Evolutionary conservation across 2,888 invertebrate species (phyloP), one percentile per base, ranked within the genome.

Genomic region (Pandemis cinnamomeana): DNA sequence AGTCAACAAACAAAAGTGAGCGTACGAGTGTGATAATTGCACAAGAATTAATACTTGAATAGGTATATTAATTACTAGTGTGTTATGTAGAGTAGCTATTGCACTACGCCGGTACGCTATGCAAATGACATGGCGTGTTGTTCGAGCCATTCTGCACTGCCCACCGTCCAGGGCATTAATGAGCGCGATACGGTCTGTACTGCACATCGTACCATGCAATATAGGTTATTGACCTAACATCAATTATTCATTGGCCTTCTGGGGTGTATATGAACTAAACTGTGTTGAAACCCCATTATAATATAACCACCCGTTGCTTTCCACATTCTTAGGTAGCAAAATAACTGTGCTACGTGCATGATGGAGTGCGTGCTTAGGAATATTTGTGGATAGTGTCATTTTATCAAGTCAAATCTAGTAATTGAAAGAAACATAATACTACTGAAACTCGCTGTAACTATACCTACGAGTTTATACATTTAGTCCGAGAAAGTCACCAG

Each of bases 71-170:
- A 55, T 51, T 5, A 51, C 51, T 20, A 27, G 58, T 58, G 58
- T 2, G 58, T 27, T 58, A 11, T 58, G n/a, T 51, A 51, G 5
- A 10, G 5, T 5, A 58, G 3, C 46, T 58, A 58, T 58, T 58
- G 58, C 27, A 58, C 10, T 27, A 58, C 27, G 11, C 27, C 27
- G 58, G 58, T 58, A 20, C 67, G 42, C 61, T 71, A 67, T 67
- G 72, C 72, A 62, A 67, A 72, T 72, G 53, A 62, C 53, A 67
- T 68, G 67, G 72, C 72, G 72, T 72, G 71, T 44, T 44, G 67
- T 67, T 72, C 36, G 44, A 68, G 53, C 67, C 62, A 68, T 55
- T 62, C 67, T 63, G 67, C 62, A 67, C 53, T 72, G 72, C 67
- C 67, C 72, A 72, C 62, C 42, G 72, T 20, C 53, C 42, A 48